Conservation (phyloP, 2,797 vertebrate genomes). For the Chloroceryle inda region DNA sequence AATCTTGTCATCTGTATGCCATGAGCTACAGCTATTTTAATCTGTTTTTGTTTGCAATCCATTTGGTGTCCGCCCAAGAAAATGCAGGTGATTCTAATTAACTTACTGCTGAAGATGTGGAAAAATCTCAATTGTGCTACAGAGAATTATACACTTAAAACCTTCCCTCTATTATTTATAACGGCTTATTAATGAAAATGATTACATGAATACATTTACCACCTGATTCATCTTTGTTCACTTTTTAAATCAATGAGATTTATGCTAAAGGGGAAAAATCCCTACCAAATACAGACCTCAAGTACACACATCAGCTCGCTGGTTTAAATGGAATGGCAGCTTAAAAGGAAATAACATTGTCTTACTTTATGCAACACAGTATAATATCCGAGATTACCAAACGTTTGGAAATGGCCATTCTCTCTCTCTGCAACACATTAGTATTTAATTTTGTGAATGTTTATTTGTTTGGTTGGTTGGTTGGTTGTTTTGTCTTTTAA, state of each 20-base stretch:
- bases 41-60: constrained; percentile 84
- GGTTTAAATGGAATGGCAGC: constrained; percentile 68
- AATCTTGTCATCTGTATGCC: constrained; percentile 95
- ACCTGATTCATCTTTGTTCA: constrained; percentile 75
- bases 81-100: constrained; percentile 93
- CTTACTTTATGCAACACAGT: constrained; percentile 61
- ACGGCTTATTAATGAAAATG: constrained; percentile 80
- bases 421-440: not conserved
- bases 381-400: constrained; percentile 72
- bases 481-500: constrained; percentile 65
- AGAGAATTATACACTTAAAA: constrained; percentile 79
- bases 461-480: constrained; percentile 55
- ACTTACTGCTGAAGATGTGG: constrained; percentile 81
- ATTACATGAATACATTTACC: constrained; percentile 79
- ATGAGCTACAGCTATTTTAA: constrained; percentile 93
- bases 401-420: constrained; percentile 22
- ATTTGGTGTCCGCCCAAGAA: constrained; percentile 86
- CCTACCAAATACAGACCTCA: constrained; percentile 50
- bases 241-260: constrained; percentile 73
- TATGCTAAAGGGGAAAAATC: constrained; percentile 62
- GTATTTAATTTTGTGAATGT: not conserved
- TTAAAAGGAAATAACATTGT: constrained; percentile 69
- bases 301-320: constrained; percentile 49
- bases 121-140: constrained; percentile 76
- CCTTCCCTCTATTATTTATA: constrained; percentile 80